Evolutionary conservation across 2,797 vertebrate genomes (phyloP).

Genomic region (Garrulus glandarius): DNA sequence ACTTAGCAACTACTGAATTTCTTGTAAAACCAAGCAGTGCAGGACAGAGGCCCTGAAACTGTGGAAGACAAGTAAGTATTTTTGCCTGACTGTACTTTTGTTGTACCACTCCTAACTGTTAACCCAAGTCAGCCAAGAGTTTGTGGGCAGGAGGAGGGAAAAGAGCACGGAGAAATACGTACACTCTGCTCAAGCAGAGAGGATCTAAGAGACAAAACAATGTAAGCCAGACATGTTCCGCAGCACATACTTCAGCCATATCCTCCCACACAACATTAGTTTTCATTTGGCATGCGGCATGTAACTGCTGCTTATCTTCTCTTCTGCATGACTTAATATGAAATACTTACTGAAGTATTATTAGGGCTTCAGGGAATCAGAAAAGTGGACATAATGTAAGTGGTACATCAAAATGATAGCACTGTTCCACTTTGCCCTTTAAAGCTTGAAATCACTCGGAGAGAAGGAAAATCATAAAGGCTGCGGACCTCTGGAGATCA

Average conservation of each 20-base stretch:
- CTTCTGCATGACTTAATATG: neutral
- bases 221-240: neutral
- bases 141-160: neutral
- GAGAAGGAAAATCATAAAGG: neutral
- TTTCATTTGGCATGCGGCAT: neutral
- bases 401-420: neutral
- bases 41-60: neutral
- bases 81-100: neutral
- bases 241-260: conserved; percentile 24
- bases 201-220: conserved; percentile 32
- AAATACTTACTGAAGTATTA: neutral
- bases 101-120: neutral
- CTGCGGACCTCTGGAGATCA: neutral
- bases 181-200: neutral
- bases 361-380: conserved; percentile 4
- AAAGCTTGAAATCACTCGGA: neutral
- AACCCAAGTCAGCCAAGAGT: neutral
- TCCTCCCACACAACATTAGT: conserved; percentile 32
- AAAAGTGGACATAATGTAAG: neutral
- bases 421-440: neutral
- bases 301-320: conserved; percentile 17
- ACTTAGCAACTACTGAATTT: neutral
- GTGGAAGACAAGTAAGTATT: neutral
- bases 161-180: neutral
- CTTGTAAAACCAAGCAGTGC: neutral